Percentiles rank a stretch among this genome's conserved stretches.
Evolutionary conservation across 23 tunicate genomes (phyloP).

Genomic region (Styela plicata): DNA sequence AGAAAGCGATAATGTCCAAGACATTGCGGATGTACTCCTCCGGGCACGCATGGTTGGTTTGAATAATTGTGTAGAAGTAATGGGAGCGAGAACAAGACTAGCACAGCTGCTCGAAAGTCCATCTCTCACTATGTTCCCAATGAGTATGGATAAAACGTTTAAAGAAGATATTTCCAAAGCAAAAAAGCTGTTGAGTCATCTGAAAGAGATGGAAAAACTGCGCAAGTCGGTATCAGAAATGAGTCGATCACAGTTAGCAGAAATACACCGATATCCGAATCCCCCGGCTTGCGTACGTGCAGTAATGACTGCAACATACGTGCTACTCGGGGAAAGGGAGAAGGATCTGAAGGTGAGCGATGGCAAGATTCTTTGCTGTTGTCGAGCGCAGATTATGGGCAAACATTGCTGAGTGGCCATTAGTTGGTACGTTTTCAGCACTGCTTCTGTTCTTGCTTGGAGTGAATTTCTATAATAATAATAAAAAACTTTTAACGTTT

Average conservation of each 20-base stretch:
- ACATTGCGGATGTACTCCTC: constrained; percentile 20
- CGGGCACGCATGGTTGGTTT: constrained; percentile 14
- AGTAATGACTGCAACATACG: constrained; percentile 65
- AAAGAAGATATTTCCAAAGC: constrained; percentile 40
- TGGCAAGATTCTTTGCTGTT: too few relatives aligned
- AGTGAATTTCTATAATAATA: too few relatives aligned
- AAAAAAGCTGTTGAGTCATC: constrained; percentile 29
- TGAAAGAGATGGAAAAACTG: constrained; percentile 40
- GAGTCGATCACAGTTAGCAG: constrained; percentile 69
- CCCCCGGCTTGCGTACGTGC: constrained; percentile 67
- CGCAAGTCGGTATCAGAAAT: constrained; percentile 43
- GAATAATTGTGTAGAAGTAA: constrained; percentile 22
- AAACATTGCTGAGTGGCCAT: too few relatives aligned
- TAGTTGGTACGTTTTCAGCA: too few relatives aligned
- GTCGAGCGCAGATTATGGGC: too few relatives aligned
- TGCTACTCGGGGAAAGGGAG: constrained; percentile 73
- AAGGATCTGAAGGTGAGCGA: constrained; percentile 60
- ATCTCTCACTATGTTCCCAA: constrained; percentile 32
- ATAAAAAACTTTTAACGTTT: too few relatives aligned
- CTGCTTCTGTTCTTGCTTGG: too few relatives aligned
- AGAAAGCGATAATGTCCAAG: neutral
- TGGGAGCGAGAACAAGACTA: constrained; percentile 17
- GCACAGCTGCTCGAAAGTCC: constrained; percentile 54
- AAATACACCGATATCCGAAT: constrained; percentile 67
- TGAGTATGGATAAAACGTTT: constrained; percentile 26